These are phyloP conservation scores for Cryptocheilus praepositus DNA, from an alignment of 2,888 invertebrate species.

Conservation along the genomic window DNA sequence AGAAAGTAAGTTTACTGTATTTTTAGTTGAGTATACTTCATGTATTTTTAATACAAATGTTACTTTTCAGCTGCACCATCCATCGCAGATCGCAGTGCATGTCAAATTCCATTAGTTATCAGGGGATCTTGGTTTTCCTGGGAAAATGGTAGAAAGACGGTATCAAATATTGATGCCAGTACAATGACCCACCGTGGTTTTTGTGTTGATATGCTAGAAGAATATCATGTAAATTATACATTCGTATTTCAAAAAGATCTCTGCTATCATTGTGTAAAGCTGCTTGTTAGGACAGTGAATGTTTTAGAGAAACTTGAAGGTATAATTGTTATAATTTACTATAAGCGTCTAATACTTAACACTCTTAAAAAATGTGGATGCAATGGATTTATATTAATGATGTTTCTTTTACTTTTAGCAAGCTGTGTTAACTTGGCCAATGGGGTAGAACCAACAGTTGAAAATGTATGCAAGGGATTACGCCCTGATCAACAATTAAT, in stretches of 20 bases:
- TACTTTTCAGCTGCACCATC: background rate
- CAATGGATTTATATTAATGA: background rate
- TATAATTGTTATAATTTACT: conserved; percentile 70
- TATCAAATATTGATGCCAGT: conserved; percentile 88
- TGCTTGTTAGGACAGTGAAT: conserved; percentile 90
- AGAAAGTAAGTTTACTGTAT: too few species aligned
- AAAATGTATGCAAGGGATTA: conserved; percentile 85
- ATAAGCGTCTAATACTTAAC: background rate
- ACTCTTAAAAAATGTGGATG: too few species aligned
- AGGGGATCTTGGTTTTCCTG: conserved; percentile 94
- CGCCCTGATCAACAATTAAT: conserved; percentile 87
- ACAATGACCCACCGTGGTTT: conserved; percentile 85
- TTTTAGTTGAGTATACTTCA: too few species aligned
- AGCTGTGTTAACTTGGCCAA: conserved; percentile 84
- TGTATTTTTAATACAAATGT: too few species aligned
- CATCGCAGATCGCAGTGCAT: conserved; percentile 63
- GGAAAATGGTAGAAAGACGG: conserved; percentile 89
- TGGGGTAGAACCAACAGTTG: conserved; percentile 82
- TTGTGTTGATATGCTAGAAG: conserved; percentile 84
- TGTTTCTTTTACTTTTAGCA: conserved; percentile 72
- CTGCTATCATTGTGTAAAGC: conserved; percentile 91
- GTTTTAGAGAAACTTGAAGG: conserved; percentile 92
- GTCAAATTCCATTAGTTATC: conserved; percentile 86
- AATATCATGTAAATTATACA: conserved; percentile 88
- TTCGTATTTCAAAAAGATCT: conserved; percentile 83